Base-by-base conservation (phyloP, 2,797 vertebrate genomes). In the Lagodon rhomboides region DNA sequence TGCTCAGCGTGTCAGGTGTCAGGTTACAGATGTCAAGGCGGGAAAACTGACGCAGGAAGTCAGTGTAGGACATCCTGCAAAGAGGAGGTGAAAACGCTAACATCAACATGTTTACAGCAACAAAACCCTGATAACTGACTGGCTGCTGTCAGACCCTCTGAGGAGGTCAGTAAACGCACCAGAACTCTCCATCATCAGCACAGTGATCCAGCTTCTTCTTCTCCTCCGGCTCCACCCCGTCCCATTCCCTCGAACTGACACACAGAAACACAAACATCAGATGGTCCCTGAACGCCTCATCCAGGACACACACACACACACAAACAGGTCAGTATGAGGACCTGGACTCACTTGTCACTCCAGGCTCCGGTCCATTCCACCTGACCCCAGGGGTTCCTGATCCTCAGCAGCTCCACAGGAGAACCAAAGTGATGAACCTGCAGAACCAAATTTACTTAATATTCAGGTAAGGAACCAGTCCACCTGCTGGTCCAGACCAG, bases 311-410 rank as follows among this genome's bases (percentile, higher is more conserved):
- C 5, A 66, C 5, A 17, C 12, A 54, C 53, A 15, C 34, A 51
- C 1, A 1, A 23, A 38, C 7, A 9, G 51, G 38, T 15, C 59
- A 55, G 38, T 1, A 4, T 22, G 22, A 34, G 34, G 50, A 51
- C 13, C 22, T 17, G 54, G 8, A 67, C 94, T 77, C 91, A 97
- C 96, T 88, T 23, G 65, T 98, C 96, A 12, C 96, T 96, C 96
- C 97, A 97, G 82, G 96, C 84, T 75, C 97, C 96, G 0, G 85
- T 96, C 96, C 97, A 98, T 89, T 98, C 96, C 92, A 95, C 93
- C 84, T 95, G 80, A 25, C 96, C 96, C 96, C 97, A 97, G 0
- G 96, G 97, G 84, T 97, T 97, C 87, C 96, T 94, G 69, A 97
- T 93, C 68, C 96, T 92, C 85, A 97, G 90, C 87, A 97, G 91